Evolutionary conservation across 2,797 vertebrate species (phyloP).

Genomic region (Sciaenops ocellatus): DNA sequence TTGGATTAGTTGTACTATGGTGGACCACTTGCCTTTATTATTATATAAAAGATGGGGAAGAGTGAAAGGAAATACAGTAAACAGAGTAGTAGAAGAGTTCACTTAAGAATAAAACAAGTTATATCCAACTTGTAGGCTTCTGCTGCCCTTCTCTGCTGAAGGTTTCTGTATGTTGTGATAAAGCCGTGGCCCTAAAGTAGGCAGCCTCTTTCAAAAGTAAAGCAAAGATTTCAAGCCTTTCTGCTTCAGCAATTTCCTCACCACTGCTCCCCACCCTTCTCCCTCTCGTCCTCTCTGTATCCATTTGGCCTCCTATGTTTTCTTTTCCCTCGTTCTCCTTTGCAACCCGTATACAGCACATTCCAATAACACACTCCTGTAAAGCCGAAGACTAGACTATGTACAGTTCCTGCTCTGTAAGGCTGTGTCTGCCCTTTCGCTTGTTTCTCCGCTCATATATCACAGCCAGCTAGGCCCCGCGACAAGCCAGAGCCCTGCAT

Average conservation of each 20-base stretch:
- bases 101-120: neutral
- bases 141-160: neutral
- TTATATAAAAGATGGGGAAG: neutral
- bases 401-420: conserved; percentile 18
- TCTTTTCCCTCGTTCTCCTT: neutral
- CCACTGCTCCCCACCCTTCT: neutral
- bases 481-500: conserved; percentile 76
- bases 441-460: conserved; percentile 72
- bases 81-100: conserved; percentile 9
- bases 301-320: conserved; percentile 9
- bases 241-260: neutral
- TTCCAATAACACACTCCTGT: conserved; percentile 33
- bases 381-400: neutral
- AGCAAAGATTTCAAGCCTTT: conserved; percentile 3
- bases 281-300: neutral
- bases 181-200: neutral
- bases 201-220: neutral
- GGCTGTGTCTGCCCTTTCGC: conserved; percentile 57
- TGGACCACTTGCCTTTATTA: neutral
- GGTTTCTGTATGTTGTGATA: neutral
- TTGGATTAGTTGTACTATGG: neutral
- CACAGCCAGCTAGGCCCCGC: conserved; percentile 52
- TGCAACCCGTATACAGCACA: conserved; percentile 8
- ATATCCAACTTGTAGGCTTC: neutral
- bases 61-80: neutral